phyloP scores from a whole-genome alignment of 2,113 vertebrate genomes.

The Terrapene triunguis region DNA sequence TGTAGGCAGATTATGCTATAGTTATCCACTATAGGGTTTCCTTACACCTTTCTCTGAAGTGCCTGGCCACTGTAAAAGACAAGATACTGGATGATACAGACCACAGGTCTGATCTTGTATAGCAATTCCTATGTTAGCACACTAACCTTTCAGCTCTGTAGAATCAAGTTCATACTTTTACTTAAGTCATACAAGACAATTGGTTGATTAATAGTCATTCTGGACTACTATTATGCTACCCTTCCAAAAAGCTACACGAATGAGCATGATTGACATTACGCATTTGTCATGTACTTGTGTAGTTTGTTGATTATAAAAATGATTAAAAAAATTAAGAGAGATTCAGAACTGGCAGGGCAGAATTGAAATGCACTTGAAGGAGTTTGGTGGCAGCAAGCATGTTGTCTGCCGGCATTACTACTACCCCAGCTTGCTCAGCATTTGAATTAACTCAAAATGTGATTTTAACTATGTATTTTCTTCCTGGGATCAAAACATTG shows the following conservation, averaged over 20 bases:
- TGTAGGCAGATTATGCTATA: neutral
- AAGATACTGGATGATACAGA: neutral
- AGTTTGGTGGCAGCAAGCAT: neutral
- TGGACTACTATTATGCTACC: neutral
- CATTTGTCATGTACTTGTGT: neutral
- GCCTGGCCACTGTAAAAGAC: neutral
- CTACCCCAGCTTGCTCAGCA: neutral
- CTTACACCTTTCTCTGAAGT: neutral
- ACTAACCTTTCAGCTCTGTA: neutral
- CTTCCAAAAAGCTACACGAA: neutral
- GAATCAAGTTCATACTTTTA: neutral
- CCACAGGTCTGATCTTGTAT: neutral
- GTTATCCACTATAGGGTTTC: neutral
- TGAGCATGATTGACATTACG: neutral
- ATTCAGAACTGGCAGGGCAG: neutral
- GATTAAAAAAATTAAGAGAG: neutral
- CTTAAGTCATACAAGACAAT: neutral
- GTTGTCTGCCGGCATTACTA: accelerated
- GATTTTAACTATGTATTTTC: constrained; percentile 8
- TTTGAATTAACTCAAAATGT: constrained; percentile 5
- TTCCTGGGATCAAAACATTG: neutral
- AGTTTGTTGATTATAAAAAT: neutral
- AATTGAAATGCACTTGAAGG: neutral
- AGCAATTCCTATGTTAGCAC: neutral
- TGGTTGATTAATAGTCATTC: neutral